phyloP scores from a whole-genome alignment of 2,797 vertebrate genomes.

The Arctocebus calabarensis region DNA sequence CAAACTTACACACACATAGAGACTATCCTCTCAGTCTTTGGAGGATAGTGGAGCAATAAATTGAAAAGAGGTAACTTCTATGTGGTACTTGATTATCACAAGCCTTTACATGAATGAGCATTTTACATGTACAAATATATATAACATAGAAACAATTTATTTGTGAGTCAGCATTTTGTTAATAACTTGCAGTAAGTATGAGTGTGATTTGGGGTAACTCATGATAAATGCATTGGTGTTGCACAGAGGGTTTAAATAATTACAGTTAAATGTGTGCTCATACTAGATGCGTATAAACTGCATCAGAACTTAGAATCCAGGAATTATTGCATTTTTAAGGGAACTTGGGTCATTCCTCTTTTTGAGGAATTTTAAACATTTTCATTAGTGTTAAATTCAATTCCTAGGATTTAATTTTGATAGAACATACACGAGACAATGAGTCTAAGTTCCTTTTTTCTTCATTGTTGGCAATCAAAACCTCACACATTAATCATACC shows the following conservation, averaged over 20 bases:
- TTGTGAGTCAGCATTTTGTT: background rate
- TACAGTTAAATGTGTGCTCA: background rate
- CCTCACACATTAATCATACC: background rate
- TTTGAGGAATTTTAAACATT: conserved; percentile 18
- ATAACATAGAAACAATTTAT: background rate
- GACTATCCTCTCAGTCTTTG: background rate
- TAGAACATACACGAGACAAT: background rate
- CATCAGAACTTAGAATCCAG: background rate
- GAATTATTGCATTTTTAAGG: background rate
- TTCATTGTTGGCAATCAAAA: background rate
- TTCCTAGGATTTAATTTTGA: conserved; percentile 58
- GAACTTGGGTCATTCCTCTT: background rate
- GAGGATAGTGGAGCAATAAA: background rate
- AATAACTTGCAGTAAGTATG: background rate
- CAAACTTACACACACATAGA: background rate
- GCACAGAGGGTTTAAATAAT: background rate
- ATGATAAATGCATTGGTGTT: background rate
- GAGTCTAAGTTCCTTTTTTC: conserved; percentile 19
- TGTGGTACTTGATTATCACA: background rate
- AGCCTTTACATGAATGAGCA: background rate
- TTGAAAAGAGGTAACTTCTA: background rate
- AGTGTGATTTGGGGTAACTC: background rate
- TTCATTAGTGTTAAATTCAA: conserved; percentile 45
- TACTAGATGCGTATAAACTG: background rate
- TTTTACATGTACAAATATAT: background rate